Evolutionary conservation across 2,797 vertebrate genomes (phyloP), one percentile per base, ranked within the genome.

Genomic region (Fratercula arctica): DNA sequence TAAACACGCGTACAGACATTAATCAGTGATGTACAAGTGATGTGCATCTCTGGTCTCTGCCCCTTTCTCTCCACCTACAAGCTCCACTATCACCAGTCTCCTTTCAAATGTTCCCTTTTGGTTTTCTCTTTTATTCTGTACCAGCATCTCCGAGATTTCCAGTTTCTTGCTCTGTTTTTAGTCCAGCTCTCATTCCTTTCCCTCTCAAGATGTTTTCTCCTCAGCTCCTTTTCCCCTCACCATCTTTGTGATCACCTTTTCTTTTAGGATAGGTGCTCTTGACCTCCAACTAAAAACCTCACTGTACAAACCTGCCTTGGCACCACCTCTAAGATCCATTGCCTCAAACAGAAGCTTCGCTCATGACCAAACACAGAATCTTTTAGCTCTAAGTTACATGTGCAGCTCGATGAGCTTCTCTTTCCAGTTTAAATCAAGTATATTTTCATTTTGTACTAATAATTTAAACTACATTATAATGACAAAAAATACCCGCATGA

Each of bases 1-100:
- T 20, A 68, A 78, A 90, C 25, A 48, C 0, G 0, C 1, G 0
- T 29, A 20, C 33, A 61, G 37, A 9, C 31, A 56, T 41, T 13
- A 63, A 60, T n/a, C 26, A 57, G 35, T 26, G 56, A 60, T 6
- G 10, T 26, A 8, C 11, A 84, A 69, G 10, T 9, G 33, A 53
- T 29, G 16, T 4, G 9, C 35, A 41, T 24, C 16, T 81, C 77
- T 76, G 43, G n/a, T 78, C 29, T 81, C 19, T 46, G 46, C 24
- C 26, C 11, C 50, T 21, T 75, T 46, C 54, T n/a, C 45, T 43
- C 43, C 21, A 61, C 12, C 33, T 45, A 18, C 43, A 80, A 90
- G 41, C 43, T 67, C 21, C 11, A 31, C 19, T 16, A 21, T 24
- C 50, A 33, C 2, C 18, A 4, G 6, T 56, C 59, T 60, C 39